phyloP scores from a whole-genome alignment of 1,140 invertebrate species.

The Drosophila bocqueti region DNA sequence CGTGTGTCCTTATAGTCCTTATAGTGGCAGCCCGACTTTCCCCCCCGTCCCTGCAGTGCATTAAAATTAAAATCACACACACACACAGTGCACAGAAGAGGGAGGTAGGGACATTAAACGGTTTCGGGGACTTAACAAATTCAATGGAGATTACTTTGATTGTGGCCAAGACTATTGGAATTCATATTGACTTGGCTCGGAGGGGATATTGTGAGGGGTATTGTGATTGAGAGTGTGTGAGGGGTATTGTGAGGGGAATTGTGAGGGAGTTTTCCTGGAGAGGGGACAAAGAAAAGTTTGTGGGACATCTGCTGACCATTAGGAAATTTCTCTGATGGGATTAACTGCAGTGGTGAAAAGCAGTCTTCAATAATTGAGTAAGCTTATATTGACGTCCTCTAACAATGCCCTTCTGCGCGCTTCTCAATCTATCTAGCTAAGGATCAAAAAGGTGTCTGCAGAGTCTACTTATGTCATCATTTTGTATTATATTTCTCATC shows the following conservation, averaged over 20 bases:
- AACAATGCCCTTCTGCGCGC: too few species aligned
- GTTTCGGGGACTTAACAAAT: slow-evolving; percentile 42
- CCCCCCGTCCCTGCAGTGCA: slow-evolving; percentile 15
- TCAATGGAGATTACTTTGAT: slow-evolving; percentile 54
- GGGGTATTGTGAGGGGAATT: background rate
- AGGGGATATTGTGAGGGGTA: background rate
- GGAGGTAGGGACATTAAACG: slow-evolving; percentile 10
- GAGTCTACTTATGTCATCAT: too few species aligned
- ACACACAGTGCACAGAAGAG: background rate
- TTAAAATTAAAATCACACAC: slow-evolving; percentile 48
- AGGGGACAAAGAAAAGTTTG: background rate
- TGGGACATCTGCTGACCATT: slow-evolving; percentile 13
- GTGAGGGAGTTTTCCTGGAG: background rate
- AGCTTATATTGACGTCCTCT: background rate
- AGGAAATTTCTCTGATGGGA: slow-evolving; percentile 1
- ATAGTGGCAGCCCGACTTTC: slow-evolving; percentile 14
- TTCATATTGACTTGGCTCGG: background rate
- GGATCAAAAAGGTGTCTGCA: too few species aligned
- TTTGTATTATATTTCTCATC: too few species aligned
- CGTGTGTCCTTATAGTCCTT: slow-evolving; percentile 56
- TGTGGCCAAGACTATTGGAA: slow-evolving; percentile 29
- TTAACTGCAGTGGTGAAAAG: background rate
- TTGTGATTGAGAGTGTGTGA: background rate
- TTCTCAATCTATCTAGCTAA: too few species aligned
- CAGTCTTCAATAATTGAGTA: background rate